Evolutionary conservation across 2,113 vertebrate genomes (phyloP).

Genomic region (Odontesthes bonariensis): DNA sequence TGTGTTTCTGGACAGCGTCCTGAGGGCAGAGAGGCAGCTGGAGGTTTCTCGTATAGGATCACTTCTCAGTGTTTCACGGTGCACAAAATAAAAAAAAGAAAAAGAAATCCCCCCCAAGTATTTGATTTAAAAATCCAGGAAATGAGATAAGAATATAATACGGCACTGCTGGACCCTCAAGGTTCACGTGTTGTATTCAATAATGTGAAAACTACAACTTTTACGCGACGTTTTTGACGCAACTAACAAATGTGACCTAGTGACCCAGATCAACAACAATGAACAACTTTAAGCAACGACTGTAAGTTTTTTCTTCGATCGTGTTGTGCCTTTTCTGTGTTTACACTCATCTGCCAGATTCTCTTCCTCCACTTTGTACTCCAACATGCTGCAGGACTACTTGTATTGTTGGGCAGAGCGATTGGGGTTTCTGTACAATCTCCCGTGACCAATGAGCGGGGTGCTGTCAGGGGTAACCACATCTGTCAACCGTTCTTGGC

Average conservation of each 20-base stretch:
- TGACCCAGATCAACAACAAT: slow-evolving; percentile 42
- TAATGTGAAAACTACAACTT: slow-evolving; percentile 35
- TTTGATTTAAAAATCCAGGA: neutral
- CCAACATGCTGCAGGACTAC: slow-evolving; percentile 73
- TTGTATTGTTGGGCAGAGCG: slow-evolving; percentile 77
- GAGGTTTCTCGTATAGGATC: slow-evolving; percentile 58
- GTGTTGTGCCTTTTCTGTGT: slow-evolving; percentile 27
- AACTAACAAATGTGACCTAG: slow-evolving; percentile 30
- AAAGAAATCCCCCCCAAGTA: neutral
- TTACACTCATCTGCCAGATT: slow-evolving; percentile 43
- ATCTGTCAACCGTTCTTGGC: slow-evolving; percentile 91
- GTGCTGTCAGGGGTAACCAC: slow-evolving; percentile 93
- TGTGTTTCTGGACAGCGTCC: slow-evolving; percentile 85
- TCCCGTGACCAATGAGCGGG: slow-evolving; percentile 86
- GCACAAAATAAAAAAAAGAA: neutral
- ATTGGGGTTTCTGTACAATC: slow-evolving; percentile 80
- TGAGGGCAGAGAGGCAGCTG: slow-evolving; percentile 75
- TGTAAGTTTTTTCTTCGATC: neutral
- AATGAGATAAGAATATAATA: neutral
- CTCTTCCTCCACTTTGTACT: slow-evolving; percentile 57
- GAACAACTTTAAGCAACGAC: slow-evolving; percentile 7
- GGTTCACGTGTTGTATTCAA: neutral
- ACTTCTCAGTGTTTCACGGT: slow-evolving; percentile 8
- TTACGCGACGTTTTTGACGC: slow-evolving; percentile 61
- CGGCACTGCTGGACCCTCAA: neutral